phyloP scores from a whole-genome alignment of 2,113 vertebrate genomes.

The Poecile atricapillus region DNA sequence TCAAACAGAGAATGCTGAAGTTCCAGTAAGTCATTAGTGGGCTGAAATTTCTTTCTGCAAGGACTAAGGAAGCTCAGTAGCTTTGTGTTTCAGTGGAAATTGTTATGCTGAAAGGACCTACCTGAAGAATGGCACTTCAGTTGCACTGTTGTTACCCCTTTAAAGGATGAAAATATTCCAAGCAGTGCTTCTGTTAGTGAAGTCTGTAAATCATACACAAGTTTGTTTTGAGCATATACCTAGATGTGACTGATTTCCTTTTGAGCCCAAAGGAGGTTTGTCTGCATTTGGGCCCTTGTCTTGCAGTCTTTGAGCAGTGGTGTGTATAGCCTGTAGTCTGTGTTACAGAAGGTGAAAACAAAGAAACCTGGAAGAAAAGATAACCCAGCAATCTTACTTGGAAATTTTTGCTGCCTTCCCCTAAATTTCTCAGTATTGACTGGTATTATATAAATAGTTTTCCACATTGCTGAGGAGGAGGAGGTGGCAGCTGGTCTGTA shows the following conservation, averaged over 20 bases:
- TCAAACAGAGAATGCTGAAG: not conserved
- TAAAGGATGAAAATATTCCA: not conserved
- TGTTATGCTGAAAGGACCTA: not conserved
- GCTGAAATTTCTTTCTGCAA: not conserved
- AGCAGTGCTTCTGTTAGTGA: not conserved
- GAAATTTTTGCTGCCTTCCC: not conserved
- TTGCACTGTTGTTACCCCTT: not conserved
- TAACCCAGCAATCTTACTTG: not conserved
- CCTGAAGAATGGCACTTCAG: not conserved
- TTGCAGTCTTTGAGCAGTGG: not conserved
- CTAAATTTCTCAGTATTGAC: not conserved
- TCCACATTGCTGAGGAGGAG: not conserved
- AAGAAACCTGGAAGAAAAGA: not conserved
- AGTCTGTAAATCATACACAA: not conserved
- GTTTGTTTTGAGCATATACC: not conserved
- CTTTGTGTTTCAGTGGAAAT: not conserved
- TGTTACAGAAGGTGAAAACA: not conserved
- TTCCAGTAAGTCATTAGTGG: not conserved
- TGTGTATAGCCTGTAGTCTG: not conserved
- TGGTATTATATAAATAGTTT: not conserved
- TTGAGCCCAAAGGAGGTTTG: not conserved
- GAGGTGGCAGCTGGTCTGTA: not conserved
- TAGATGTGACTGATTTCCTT: not conserved
- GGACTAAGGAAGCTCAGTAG: not conserved
- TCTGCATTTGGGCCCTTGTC: not conserved